Base-by-base conservation (phyloP, 2,888 invertebrate species). In the Apodemia hepburni region DNA sequence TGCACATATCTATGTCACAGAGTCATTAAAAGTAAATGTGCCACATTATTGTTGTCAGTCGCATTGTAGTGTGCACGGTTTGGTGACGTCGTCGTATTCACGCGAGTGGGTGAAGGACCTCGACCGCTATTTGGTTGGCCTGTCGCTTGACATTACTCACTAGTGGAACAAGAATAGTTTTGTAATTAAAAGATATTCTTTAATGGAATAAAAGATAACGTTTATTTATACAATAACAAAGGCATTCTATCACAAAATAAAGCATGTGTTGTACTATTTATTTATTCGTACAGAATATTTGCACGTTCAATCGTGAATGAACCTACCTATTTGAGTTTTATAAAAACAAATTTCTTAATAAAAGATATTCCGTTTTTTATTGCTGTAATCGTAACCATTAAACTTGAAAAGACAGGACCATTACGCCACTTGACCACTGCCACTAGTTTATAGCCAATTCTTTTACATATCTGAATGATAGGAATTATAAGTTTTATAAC, bases 101-200 rank as follows among this genome's bases (percentile, higher is more conserved):
- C 70, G 72, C 73, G 73, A 77, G 79, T 81, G 76, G 80, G 82
- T 78, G 78, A 79, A 80, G 75, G 82, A 80, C 85, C 85, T 85
- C 85, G 85, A 82, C 84, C 84, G 81, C 81, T 83, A 82, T 84
- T 82, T 78, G 73, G 73, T 72, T 69, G 68, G 77, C 75, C 77
- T 75, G 78, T 82, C 76, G 61, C 65, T 64, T 66, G 61, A 54
- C 61, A 61, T 62, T 66, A 64, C 62, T 47, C 58, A 61, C 64
- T 61, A 61, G 60, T 38, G 29, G 38, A 62, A 64, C 63, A 65
- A 63, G 63, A 65, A 59, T 61, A 42, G 61, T 60, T 61, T 60
- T 47, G 58, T 35, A 61, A 49, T 58, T 33, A 38, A 3, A 38
- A 38, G 38, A 12, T 38, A 12, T 38, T 38, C 8, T 38, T 38